Base-by-base conservation (phyloP, 2,888 invertebrate genomes). In the Lasius fuliginosus region DNA sequence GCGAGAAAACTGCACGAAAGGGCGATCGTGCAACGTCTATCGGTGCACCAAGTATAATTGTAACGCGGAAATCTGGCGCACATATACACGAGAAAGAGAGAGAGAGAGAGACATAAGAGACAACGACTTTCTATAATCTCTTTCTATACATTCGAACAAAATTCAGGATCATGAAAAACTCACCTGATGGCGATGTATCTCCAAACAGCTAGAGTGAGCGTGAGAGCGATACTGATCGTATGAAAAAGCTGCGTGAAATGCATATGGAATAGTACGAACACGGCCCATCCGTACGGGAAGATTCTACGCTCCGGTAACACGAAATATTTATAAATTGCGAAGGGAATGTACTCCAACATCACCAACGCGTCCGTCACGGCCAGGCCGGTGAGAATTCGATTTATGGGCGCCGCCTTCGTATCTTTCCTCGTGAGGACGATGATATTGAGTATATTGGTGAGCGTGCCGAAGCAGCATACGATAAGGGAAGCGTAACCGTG, bases 291-390 rank as follows among this genome's bases (percentile, higher is more conserved):
- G 93, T 97, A 97, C 0, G 97, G 97, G 95, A 97, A 97, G 90
- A 96, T 96, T 56, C 96, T 95, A 89, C 96, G 96, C 85, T 96
- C 96, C 0, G 97, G 97, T 68, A 96, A 95, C 84, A 97, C 96
- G 92, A 97, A 95, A 92, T 96, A 96, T 93, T 96, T 96, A 94
- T 97, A 97, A 75, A 97, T 96, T 5, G 97, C 96, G 93, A 97
- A 97, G 4, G 97, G 97, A 87, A 98, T 96, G 93, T 98, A 98
- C 92, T 98, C 98, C 94, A 98, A 95, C 97, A 99, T 99, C 42
- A 99, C 98, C 89, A 98, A 96, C 95, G 98, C 97, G 94, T 99
- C 99, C 1, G 98, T 98, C 0, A 98, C 97, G 0, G 99, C 98
- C 76, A 99, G 95, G 94, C 97, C 97, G 87, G 98, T 98, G 69